Conservation (phyloP, 2,113 vertebrate species). For the Camarhynchus parvulus region DNA sequence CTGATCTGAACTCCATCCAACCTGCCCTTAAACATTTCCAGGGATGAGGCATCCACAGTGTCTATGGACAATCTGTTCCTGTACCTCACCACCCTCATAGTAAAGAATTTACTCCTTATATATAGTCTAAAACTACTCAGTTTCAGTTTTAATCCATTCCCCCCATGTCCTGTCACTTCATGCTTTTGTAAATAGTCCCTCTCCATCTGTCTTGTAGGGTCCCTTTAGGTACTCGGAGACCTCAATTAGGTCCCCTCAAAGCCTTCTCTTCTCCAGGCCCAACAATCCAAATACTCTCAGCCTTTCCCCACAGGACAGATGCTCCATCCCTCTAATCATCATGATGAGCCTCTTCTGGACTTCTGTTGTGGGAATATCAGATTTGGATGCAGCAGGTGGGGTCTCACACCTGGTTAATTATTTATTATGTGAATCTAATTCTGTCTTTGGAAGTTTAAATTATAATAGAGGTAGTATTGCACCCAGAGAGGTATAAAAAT, state of each 20-base stretch:
- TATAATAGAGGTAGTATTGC: background rate
- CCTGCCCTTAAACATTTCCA: background rate
- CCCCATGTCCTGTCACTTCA: background rate
- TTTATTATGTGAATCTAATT: background rate
- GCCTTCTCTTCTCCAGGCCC: background rate
- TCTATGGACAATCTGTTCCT: background rate
- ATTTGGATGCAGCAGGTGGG: background rate
- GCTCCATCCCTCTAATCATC: background rate
- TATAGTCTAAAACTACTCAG: background rate
- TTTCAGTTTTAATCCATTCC: background rate
- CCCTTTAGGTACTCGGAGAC: background rate
- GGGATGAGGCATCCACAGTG: background rate
- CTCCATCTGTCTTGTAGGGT: background rate
- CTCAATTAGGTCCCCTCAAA: rapidly evolving
- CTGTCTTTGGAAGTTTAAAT: background rate
- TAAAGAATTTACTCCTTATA: background rate
- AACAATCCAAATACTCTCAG: background rate
- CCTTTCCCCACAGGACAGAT: rapidly evolving
- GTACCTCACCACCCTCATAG: background rate
- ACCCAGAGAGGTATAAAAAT: background rate
- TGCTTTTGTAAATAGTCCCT: background rate
- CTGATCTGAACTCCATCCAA: background rate
- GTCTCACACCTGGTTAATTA: background rate
- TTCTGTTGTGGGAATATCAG: background rate
- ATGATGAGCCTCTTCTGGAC: background rate